Conservation (phyloP, 2,113 vertebrate species). For the Ceyx melanurus region DNA sequence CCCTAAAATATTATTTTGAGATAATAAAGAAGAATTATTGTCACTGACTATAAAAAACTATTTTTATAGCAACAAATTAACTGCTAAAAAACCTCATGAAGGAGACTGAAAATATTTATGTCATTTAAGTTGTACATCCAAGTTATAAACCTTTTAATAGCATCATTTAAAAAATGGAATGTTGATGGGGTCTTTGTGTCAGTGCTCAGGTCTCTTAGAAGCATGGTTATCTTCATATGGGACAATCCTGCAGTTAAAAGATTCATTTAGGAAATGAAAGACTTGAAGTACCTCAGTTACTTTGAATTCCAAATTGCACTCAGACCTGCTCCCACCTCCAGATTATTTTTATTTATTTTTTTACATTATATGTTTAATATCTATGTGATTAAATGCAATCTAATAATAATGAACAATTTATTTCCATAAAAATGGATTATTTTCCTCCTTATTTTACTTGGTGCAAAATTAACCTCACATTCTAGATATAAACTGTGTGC, state of each 20-base stretch:
- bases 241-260: neutral
- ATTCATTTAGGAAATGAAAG: neutral
- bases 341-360: neutral
- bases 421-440: neutral
- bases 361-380: neutral
- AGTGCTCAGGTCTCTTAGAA: neutral
- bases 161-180: neutral
- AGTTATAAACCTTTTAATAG: neutral
- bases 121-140: neutral
- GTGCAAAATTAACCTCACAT: neutral
- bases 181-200: neutral
- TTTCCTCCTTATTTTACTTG: neutral
- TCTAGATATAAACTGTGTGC: neutral
- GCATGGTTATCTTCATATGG: neutral
- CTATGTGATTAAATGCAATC: neutral
- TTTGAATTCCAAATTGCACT: neutral
- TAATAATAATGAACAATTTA: neutral
- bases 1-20: neutral
- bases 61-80: neutral
- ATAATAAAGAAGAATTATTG: neutral
- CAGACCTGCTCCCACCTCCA: neutral
- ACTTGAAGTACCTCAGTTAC: neutral
- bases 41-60: neutral
- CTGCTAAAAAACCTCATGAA: neutral
- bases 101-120: neutral